These are phyloP conservation scores for Gymnobelideus leadbeateri DNA, from an alignment of 2,113 vertebrate species.

Conservation along the genomic window DNA sequence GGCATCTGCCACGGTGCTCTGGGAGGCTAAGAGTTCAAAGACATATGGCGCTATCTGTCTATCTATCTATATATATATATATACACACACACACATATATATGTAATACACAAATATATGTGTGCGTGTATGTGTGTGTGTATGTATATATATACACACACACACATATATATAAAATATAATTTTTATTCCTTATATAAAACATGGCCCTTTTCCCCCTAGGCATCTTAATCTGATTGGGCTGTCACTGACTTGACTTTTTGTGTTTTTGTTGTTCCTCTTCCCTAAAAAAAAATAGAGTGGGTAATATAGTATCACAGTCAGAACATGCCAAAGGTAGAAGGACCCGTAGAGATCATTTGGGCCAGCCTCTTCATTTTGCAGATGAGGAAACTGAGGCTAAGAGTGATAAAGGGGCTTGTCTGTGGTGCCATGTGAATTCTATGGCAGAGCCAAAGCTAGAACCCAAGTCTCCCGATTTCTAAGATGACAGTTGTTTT, in stretches of 20 bases:
- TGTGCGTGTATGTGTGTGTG: too few species aligned
- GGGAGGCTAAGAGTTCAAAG: neutral
- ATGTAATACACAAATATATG: too few species aligned
- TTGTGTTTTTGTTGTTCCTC: neutral
- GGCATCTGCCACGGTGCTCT: neutral
- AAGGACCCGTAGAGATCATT: neutral
- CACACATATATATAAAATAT: neutral
- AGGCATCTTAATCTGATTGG: neutral
- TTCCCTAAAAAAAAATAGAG: constrained; percentile 10
- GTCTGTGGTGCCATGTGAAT: neutral
- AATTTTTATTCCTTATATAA: neutral
- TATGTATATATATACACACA: too few species aligned
- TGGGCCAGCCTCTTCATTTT: neutral
- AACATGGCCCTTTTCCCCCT: neutral
- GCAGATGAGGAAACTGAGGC: neutral
- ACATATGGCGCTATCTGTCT: neutral
- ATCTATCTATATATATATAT: too few species aligned
- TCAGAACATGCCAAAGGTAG: neutral
- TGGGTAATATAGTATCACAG: neutral
- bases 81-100: too few species aligned
- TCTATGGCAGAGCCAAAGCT: neutral
- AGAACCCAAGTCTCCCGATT: neutral
- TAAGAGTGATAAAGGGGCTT: neutral
- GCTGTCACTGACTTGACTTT: neutral
- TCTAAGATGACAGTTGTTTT: neutral